Evolutionary conservation across 2,113 vertebrate genomes (phyloP), one percentile per base, ranked within the genome.

Genomic region (Pycnonotus jocosus): DNA sequence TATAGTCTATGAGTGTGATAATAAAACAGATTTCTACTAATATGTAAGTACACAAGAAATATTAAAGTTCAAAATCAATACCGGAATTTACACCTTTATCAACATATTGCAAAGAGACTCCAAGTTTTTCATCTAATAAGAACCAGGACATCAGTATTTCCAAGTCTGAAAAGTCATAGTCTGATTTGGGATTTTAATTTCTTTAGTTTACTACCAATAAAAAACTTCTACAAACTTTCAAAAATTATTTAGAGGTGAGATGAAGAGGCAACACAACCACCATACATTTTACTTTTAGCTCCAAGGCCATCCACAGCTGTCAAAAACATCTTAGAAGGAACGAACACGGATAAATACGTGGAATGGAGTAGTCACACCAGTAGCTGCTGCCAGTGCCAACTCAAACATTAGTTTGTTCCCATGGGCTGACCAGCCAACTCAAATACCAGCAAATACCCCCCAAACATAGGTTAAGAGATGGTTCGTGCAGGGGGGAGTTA

Each of bases 321-420:
- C 33, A 56, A 76, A 78, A 80, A 33, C 16, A 10, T 20, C 18
- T 68, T 37, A 72, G 45, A 73, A 62, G 21, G 78, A 42, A 19
- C 0, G 1, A 61, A 31, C 7, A 10, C 3, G 12, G 9, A 47
- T 27, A 42, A 42, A 73, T 53, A 44, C 7, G 24, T 5, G 12
- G 24, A 21, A 6, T 54, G 35, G 50, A 64, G 18, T 5, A 22
- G 31, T 47, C 45, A 47, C 19, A 18, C 7, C 5, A 47, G 24
- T 6, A 84, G 37, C 15, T 47, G 48, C 30, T 65, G 54, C 38
- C 7, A 30, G 10, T 11, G 20, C 17, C 22, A 57, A 13, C 24
- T 44, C 21, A n/a, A 81, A 37, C 21, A 31, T 35, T 44, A 48
- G 7, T 45, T 64, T 61, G 11, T n/a, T 92, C 37, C 42, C 25